Percentiles rank a stretch among this genome's conserved stretches.
Conservation (phyloP, 2,113 vertebrate species). For the Mus pahari region DNA sequence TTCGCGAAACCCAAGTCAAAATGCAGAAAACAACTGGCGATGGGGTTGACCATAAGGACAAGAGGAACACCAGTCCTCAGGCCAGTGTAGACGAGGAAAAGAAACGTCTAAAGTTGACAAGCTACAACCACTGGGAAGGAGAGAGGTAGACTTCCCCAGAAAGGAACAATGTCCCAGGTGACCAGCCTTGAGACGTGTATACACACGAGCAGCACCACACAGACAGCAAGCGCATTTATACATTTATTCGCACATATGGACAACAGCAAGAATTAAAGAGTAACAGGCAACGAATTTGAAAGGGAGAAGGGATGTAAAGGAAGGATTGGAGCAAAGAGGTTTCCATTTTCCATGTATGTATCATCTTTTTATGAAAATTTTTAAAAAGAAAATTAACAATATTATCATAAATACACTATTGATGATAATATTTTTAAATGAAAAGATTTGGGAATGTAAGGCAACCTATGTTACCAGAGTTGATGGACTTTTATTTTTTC, state of each 20-base stretch:
- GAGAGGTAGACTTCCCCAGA: not conserved
- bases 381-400: not conserved
- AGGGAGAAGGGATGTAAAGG: not conserved
- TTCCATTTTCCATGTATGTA: not conserved
- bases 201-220: not conserved
- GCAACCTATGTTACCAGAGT: not conserved
- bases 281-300: not conserved
- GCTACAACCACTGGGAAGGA: not conserved
- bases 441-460: not conserved
- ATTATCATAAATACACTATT: slow-evolving; percentile 20
- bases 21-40: not conserved
- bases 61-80: not conserved
- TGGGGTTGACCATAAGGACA: not conserved
- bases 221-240: not conserved
- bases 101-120: not conserved
- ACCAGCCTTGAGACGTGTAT: not conserved
- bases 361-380: not conserved
- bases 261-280: not conserved
- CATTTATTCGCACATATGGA: not conserved
- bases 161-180: not conserved
- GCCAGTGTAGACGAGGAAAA: not conserved
- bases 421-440: not conserved
- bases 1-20: not conserved
- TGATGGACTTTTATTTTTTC: not conserved
- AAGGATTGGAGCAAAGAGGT: not conserved